Evolutionary conservation across 2,797 vertebrate species (phyloP).

Genomic region (Peromyscus eremicus): DNA sequence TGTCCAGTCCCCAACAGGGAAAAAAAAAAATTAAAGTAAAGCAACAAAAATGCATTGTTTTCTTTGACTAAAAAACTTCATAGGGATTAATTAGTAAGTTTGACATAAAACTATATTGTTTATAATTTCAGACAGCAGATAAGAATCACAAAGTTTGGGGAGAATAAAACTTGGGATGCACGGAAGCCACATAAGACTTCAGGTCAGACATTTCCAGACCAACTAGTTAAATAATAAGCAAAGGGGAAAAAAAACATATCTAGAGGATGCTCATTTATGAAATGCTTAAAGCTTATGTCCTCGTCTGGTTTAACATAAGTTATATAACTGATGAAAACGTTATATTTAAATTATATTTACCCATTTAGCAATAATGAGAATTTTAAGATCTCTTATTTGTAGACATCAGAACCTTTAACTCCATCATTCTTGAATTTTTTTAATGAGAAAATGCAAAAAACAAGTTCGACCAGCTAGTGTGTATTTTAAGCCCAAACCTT

Average conservation of each 20-base stretch:
- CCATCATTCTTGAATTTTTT: background rate
- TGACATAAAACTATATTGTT: background rate
- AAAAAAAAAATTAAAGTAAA: background rate
- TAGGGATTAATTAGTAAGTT: background rate
- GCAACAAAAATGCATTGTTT: background rate
- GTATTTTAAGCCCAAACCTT: background rate
- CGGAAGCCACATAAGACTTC: background rate
- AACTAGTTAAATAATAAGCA: conserved; percentile 24
- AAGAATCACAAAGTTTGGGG: conserved; percentile 4
- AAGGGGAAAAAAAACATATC: conserved; percentile 28
- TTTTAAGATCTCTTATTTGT: conserved; percentile 20
- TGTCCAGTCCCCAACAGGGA: background rate
- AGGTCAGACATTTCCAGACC: conserved; percentile 26
- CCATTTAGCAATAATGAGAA: background rate
- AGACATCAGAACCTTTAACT: conserved; percentile 17
- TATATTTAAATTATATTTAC: background rate
- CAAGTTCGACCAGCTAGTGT: background rate
- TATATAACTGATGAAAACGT: conserved; percentile 9
- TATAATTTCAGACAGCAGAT: background rate
- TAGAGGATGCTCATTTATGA: background rate
- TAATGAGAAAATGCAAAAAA: background rate
- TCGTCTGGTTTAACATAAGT: conserved; percentile 5
- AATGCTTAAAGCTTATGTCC: background rate
- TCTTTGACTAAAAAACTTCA: background rate
- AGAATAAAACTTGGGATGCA: background rate